Evolutionary conservation across 2,888 invertebrate species (phyloP).

Genomic region (Uropetala carovei): DNA sequence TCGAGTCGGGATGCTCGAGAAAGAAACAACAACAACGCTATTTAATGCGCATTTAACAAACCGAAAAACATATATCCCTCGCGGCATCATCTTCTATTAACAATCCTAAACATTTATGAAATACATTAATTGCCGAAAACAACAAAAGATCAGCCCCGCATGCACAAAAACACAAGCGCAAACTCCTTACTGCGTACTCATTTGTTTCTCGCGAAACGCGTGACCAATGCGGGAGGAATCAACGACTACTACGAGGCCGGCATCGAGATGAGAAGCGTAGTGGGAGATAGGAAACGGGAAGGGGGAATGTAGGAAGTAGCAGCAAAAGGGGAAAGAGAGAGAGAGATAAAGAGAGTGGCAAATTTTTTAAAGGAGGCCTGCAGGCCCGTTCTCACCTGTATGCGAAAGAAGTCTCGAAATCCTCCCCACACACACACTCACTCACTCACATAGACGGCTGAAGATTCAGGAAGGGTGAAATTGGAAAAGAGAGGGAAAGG

Average conservation of each 20-base stretch:
- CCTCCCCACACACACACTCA: too few species aligned
- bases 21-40: too few species aligned
- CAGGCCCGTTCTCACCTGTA: neutral
- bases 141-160: neutral
- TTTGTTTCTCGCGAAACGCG: constrained; percentile 61
- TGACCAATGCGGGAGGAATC: constrained; percentile 62
- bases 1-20: too few species aligned
- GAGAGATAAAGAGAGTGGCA: neutral
- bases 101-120: neutral
- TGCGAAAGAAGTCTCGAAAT: neutral
- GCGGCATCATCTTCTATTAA: too few species aligned
- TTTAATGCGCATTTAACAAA: too few species aligned
- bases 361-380: neutral
- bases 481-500: neutral
- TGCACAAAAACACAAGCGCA: constrained; percentile 26
- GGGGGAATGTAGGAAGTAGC: neutral
- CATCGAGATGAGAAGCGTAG: neutral
- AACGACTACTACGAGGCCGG: constrained; percentile 8
- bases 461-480: neutral
- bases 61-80: too few species aligned
- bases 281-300: neutral
- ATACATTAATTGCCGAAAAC: neutral
- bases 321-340: neutral
- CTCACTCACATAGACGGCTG: neutral
- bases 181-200: constrained; percentile 37